Conservation (phyloP, 2,113 vertebrate genomes). For the Acrocephalus arundinaceus region DNA sequence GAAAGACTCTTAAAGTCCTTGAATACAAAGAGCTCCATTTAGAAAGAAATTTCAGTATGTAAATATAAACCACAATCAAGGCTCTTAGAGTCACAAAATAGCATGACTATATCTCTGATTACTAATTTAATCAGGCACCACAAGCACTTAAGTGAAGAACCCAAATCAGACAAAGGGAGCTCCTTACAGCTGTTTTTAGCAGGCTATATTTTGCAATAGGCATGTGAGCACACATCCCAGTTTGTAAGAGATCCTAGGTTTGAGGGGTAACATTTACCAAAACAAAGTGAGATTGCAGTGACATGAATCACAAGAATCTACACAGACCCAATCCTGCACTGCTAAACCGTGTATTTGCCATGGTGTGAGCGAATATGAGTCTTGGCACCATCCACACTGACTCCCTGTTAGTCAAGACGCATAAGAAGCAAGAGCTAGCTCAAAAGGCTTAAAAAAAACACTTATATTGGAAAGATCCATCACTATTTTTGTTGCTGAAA, state of each 20-base stretch:
- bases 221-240: not conserved
- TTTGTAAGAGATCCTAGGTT: constrained; percentile 23
- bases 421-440: not conserved
- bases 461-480: not conserved
- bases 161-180: constrained; percentile 52
- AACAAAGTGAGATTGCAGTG: not conserved
- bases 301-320: not conserved
- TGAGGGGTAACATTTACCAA: constrained; percentile 12
- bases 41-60: constrained; percentile 75
- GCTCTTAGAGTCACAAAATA: constrained; percentile 73
- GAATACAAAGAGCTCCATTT: constrained; percentile 74
- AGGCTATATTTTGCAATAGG: not conserved
- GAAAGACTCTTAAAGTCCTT: constrained; percentile 65
- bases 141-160: constrained; percentile 67
- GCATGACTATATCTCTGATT: constrained; percentile 73
- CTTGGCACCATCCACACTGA: not conserved
- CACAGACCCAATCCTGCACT: not conserved
- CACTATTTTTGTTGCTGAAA: not conserved
- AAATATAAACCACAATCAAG: constrained; percentile 79
- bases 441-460: not conserved
- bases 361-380: not conserved
- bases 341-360: accelerated
- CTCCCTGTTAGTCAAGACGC: not conserved
- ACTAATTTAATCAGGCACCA: constrained; percentile 74
- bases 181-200: constrained; percentile 27